Conservation (phyloP, 2,113 vertebrate species). For the Chauna torquata region DNA sequence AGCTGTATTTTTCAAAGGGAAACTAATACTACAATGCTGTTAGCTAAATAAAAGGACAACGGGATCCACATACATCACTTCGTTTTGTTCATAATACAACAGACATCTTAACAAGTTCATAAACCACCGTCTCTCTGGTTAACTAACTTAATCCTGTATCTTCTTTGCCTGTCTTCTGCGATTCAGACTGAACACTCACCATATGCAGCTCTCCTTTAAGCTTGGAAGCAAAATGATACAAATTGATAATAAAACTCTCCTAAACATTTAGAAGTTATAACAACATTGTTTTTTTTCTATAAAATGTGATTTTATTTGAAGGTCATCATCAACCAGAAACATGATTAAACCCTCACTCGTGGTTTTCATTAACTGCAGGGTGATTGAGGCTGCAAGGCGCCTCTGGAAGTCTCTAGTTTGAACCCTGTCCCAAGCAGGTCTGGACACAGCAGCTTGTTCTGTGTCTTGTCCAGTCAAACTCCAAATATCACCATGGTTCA, state of each 20-base stretch:
- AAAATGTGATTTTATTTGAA: neutral
- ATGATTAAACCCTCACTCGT: neutral
- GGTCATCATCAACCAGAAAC: neutral
- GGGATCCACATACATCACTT: neutral
- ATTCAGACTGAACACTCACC: rapidly evolving
- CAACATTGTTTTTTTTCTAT: neutral
- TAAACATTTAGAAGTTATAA: neutral
- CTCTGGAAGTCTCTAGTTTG: neutral
- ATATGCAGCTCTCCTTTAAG: neutral
- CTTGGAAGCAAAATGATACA: neutral
- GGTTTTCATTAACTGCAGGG: neutral
- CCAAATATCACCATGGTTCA: neutral
- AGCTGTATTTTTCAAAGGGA: neutral
- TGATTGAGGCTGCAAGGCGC: neutral
- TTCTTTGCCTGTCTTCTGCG: neutral
- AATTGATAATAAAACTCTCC: neutral
- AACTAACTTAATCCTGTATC: neutral
- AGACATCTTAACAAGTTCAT: neutral
- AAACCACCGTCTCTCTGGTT: neutral
- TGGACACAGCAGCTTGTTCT: neutral
- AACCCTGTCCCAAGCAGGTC: neutral
- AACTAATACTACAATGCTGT: neutral
- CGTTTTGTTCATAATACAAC: neutral
- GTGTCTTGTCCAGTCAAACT: neutral
- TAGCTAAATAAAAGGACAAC: neutral